A percentile compares a stretch with the other conserved stretches of the same genome.
These are phyloP conservation scores for Sinelater perroti DNA, from an alignment of 2,888 invertebrate species.

Conservation along the genomic window DNA sequence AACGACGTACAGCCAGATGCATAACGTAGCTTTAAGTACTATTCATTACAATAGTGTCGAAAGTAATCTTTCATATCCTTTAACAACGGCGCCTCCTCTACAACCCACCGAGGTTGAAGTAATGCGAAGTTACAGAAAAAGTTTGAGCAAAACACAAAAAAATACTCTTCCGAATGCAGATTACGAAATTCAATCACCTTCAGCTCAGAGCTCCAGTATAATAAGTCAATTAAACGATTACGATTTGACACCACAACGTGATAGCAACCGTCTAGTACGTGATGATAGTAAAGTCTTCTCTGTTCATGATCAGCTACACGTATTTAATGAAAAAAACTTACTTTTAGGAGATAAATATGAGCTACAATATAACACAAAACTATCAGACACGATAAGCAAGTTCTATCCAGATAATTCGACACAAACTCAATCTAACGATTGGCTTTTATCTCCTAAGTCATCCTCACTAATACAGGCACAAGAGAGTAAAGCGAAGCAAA, in stretches of 20 bases:
- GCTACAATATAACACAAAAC: constrained; percentile 4
- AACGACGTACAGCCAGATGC: constrained; percentile 15
- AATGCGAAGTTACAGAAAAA: too few species aligned
- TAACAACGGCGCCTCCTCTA: too few species aligned
- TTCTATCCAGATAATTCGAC: constrained; percentile 35
- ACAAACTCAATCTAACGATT: constrained; percentile 35
- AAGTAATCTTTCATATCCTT: neutral
- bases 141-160: neutral
- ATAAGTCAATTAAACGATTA: constrained; percentile 25
- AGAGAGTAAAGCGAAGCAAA: too few species aligned
- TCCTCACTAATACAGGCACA: neutral
- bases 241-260: constrained; percentile 34
- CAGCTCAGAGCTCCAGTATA: neutral
- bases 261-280: neutral
- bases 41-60: neutral
- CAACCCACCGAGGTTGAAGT: too few species aligned
- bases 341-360: constrained; percentile 35
- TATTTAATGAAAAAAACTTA: constrained; percentile 17
- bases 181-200: too few species aligned
- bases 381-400: constrained; percentile 17
- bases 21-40: neutral
- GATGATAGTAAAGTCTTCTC: neutral
- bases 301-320: neutral
- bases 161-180: neutral
- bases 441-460: neutral